These are phyloP conservation scores for Emydura subglobosa DNA, from an alignment of 2,113 vertebrate species.

Conservation along the genomic window DNA sequence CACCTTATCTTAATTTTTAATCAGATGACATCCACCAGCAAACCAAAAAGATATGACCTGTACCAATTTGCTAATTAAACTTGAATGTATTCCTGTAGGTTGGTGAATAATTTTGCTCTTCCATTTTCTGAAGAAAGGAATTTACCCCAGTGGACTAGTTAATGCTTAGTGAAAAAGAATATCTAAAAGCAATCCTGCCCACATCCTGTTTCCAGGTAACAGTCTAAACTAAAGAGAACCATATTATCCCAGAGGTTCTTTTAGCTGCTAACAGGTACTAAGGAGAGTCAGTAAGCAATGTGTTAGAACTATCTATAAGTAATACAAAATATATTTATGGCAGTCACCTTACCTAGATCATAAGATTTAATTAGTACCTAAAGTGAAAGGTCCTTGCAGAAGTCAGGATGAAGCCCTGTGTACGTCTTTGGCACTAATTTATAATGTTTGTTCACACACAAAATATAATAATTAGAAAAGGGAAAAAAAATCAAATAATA, in stretches of 20 bases:
- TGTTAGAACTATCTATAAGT: not conserved
- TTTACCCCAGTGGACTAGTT: rapidly evolving
- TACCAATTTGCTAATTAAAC: not conserved
- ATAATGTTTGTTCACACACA: not conserved
- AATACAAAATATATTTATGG: not conserved
- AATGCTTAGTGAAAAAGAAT: not conserved
- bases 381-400: not conserved
- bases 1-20: not conserved
- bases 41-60: not conserved
- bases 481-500: not conserved
- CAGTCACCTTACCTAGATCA: not conserved
- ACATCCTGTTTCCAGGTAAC: not conserved
- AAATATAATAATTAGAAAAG: not conserved
- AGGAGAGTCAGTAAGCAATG: not conserved
- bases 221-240: not conserved
- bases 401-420: not conserved
- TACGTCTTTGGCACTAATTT: not conserved
- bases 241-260: not conserved
- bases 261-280: not conserved
- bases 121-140: not conserved
- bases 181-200: not conserved
- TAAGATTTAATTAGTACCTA: not conserved
- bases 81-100: not conserved
- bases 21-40: not conserved
- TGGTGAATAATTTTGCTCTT: not conserved